Evolutionary conservation across 1,140 invertebrate genomes (phyloP).

Genomic region (Drosophila baimaii): DNA sequence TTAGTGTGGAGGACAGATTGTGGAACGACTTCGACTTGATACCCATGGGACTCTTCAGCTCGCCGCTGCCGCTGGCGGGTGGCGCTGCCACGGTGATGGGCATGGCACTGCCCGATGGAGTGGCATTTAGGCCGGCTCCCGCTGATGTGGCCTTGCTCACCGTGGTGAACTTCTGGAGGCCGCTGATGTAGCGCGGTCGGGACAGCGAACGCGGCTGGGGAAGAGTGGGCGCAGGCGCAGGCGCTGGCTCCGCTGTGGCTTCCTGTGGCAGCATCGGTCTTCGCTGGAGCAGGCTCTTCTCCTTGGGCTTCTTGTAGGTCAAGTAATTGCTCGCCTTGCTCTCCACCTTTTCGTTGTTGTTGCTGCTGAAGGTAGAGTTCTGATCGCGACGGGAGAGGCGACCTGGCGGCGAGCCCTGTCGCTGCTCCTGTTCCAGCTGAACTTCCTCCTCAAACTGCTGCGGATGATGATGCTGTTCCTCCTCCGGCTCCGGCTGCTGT

Average conservation of each 20-base stretch:
- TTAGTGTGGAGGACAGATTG: conserved; percentile 72
- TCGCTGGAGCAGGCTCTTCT: conserved; percentile 48
- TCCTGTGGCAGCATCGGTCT: conserved; percentile 47
- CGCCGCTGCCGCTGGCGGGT: conserved; percentile 23
- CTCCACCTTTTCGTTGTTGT: conserved; percentile 35
- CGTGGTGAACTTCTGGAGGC: conserved; percentile 70
- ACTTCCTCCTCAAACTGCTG: conserved; percentile 13
- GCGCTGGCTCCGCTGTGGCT: conserved; percentile 2
- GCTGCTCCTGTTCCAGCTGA: conserved; percentile 10
- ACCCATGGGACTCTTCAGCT: conserved; percentile 81
- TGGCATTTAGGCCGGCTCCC: conserved; percentile 67
- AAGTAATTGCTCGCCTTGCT: conserved; percentile 55
- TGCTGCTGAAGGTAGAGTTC: conserved; percentile 26
- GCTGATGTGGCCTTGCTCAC: conserved; percentile 78
- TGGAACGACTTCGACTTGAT: conserved; percentile 84
- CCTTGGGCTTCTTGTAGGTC: conserved; percentile 80
- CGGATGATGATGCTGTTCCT: conserved; percentile 12
- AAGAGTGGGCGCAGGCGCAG: conserved; percentile 4
- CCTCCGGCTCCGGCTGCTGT: conserved; percentile 23
- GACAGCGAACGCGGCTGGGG: conserved; percentile 70
- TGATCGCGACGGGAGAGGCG: conserved; percentile 68
- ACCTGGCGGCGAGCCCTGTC: conserved; percentile 37
- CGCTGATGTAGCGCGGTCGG: conserved; percentile 77
- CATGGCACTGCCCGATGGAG: conserved; percentile 15
- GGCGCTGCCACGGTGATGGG: conserved; percentile 10